Conservation (phyloP, 2,888 invertebrate genomes). For the Nemotelus pantherinus region DNA sequence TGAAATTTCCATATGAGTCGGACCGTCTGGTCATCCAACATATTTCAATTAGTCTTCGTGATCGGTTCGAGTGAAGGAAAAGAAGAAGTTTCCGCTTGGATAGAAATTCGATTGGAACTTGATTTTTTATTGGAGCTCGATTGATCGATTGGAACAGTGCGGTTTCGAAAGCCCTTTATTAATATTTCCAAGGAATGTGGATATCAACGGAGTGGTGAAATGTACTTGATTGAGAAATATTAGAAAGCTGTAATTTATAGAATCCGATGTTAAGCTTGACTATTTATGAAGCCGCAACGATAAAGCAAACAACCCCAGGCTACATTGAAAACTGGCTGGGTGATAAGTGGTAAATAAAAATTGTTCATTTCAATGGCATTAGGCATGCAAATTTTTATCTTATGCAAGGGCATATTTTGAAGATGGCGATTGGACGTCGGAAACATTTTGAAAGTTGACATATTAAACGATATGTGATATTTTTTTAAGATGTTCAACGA, state of each 20-base stretch:
- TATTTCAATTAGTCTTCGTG: slow-evolving; percentile 2
- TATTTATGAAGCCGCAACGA: no score
- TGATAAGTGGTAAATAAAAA: background rate
- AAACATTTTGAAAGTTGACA: no score
- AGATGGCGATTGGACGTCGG: background rate
- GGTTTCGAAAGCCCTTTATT: slow-evolving; percentile 31
- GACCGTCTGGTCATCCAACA: background rate
- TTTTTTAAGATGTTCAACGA: no score
- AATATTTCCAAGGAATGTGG: background rate
- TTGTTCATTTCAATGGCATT: background rate
- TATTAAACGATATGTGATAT: no score
- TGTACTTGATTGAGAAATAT: no score
- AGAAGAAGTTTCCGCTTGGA: slow-evolving; percentile 11
- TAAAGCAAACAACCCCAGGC: no score
- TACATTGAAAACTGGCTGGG: background rate
- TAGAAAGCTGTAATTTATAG: no score
- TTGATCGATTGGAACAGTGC: background rate
- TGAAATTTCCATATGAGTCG: slow-evolving; percentile 8
- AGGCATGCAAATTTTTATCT: background rate
- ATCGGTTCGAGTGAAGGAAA: slow-evolving; percentile 9
- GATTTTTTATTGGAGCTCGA: slow-evolving; percentile 21
- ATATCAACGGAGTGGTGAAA: no score
- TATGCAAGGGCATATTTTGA: background rate
- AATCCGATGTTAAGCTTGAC: no score
- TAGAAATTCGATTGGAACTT: slow-evolving; percentile 25